These are phyloP conservation scores for Philereme vetulata DNA, from an alignment of 2,888 invertebrate species.

Conservation along the genomic window DNA sequence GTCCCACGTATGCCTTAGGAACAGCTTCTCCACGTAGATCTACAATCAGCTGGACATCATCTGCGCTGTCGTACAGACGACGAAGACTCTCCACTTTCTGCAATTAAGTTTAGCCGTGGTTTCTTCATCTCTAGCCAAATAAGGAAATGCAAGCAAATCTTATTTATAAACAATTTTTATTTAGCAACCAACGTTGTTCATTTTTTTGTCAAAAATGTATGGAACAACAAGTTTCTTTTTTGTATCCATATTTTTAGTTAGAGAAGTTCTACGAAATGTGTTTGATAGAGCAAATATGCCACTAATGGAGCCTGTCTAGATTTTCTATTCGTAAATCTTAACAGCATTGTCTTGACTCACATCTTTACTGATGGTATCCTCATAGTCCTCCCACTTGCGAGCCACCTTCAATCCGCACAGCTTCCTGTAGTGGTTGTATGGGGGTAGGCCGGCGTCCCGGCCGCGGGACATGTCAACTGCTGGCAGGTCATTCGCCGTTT, in stretches of 20 bases:
- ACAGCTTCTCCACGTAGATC: slow-evolving; percentile 47
- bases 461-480: slow-evolving; percentile 66
- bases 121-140: no score
- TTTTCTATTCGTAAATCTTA: no score
- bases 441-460: slow-evolving; percentile 92
- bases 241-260: no score
- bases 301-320: no score
- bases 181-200: no score
- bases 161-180: slow-evolving; percentile 1
- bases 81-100: slow-evolving; percentile 49
- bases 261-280: no score
- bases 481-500: slow-evolving; percentile 44
- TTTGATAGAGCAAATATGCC: no score
- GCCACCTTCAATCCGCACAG: slow-evolving; percentile 90
- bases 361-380: slow-evolving; percentile 85
- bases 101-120: no score
- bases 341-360: slow-evolving; percentile 36
- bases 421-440: slow-evolving; percentile 92
- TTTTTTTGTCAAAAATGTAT: no score
- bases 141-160: no score
- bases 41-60: slow-evolving; percentile 51
- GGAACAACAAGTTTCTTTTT: no score
- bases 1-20: slow-evolving; percentile 42
- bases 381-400: slow-evolving; percentile 87
- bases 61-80: slow-evolving; percentile 48